Percentiles rank a stretch among this genome's conserved stretches.
phyloP scores from a whole-genome alignment of 2,113 vertebrate genomes.

The Callospermophilus lateralis region DNA sequence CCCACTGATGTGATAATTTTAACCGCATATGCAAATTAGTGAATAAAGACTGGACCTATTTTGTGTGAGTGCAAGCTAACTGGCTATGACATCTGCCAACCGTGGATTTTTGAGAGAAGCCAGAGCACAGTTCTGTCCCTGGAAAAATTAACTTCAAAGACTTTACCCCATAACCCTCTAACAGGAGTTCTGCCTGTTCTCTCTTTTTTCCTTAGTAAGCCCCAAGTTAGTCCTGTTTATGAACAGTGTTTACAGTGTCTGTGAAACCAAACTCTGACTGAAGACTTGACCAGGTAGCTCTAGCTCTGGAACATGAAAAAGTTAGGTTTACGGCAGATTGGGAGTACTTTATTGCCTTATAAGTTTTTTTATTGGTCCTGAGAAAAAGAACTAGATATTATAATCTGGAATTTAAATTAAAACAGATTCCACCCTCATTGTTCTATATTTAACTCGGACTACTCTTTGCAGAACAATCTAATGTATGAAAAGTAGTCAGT shows the following conservation, averaged over 20 bases:
- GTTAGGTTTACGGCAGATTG: slow-evolving; percentile 9
- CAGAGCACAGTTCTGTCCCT: background rate
- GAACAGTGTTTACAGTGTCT: slow-evolving; percentile 30
- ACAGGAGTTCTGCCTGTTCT: background rate
- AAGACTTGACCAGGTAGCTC: background rate
- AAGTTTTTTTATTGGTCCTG: slow-evolving; percentile 54
- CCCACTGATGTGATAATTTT: slow-evolving; percentile 48
- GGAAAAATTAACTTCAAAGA: slow-evolving; percentile 43
- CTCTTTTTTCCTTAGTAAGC: slow-evolving; percentile 22
- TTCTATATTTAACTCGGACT: slow-evolving; percentile 45
- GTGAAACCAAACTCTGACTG: background rate
- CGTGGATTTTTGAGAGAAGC: slow-evolving; percentile 47
- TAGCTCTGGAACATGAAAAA: background rate
- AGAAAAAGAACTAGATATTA: slow-evolving; percentile 28
- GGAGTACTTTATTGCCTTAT: background rate
- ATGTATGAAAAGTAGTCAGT: slow-evolving; percentile 39
- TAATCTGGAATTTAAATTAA: slow-evolving; percentile 54
- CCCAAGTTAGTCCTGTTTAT: slow-evolving; percentile 4
- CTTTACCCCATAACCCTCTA: background rate
- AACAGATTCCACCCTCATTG: slow-evolving; percentile 37
- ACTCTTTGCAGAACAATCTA: background rate
- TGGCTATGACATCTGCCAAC: background rate
- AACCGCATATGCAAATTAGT: background rate
- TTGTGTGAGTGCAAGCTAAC: slow-evolving; percentile 25
- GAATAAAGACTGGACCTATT: slow-evolving; percentile 39